Percentiles rank a stretch among this genome's conserved stretches.
phyloP scores from a whole-genome alignment of 2,113 vertebrate genomes.

The Ascaphus truei region DNA sequence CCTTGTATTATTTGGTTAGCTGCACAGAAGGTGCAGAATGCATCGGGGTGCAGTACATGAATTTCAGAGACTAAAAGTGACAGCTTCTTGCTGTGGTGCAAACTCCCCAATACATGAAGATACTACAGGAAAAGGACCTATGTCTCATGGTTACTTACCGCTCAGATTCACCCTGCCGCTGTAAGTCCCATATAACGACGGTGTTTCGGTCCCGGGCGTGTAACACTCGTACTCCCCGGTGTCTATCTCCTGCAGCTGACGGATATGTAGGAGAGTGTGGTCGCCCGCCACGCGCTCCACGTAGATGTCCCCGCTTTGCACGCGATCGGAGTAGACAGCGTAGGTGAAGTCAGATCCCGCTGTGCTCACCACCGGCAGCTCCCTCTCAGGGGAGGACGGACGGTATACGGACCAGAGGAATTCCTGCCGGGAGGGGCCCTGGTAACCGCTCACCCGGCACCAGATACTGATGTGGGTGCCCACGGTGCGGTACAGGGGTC shows the following conservation, averaged over 20 bases:
- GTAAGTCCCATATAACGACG: too few species aligned
- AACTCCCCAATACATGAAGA: too few species aligned
- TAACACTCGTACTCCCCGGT: too few species aligned
- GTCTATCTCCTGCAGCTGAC: constrained; percentile 63
- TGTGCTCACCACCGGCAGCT: constrained; percentile 74
- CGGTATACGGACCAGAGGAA: constrained; percentile 78
- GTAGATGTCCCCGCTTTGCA: constrained; percentile 66
- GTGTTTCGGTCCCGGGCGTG: too few species aligned
- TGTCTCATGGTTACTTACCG: too few species aligned
- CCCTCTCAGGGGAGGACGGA: constrained; percentile 55
- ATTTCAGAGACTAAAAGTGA: too few species aligned
- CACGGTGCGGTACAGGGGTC: constrained; percentile 66
- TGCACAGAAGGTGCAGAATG: too few species aligned
- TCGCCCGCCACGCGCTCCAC: constrained; percentile 66
- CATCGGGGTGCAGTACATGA: too few species aligned
- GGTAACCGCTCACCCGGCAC: constrained; percentile 74
- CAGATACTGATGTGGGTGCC: constrained; percentile 72
- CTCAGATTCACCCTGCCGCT: constrained; percentile 72
- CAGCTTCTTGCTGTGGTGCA: too few species aligned
- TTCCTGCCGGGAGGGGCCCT: constrained; percentile 66
- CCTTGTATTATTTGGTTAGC: too few species aligned
- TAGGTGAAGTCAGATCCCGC: constrained; percentile 67
- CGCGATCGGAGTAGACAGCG: constrained; percentile 60
- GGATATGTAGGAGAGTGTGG: constrained; percentile 67
- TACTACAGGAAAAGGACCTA: too few species aligned